These are phyloP conservation scores for Bicyclus anynana DNA, from an alignment of 1,140 invertebrate species.

Conservation along the genomic window DNA sequence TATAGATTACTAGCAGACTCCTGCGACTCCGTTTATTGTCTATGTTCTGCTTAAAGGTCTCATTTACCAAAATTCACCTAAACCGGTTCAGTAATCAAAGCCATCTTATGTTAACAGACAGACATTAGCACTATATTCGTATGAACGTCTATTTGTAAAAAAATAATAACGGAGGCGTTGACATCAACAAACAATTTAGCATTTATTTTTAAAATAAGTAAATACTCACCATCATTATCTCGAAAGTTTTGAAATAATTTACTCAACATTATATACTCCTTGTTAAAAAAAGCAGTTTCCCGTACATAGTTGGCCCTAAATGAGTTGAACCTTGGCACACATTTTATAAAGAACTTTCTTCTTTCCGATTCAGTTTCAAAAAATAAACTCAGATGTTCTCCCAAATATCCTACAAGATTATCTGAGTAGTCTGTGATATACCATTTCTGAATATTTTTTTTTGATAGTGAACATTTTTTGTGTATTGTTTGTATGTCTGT, in stretches of 20 bases:
- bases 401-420: slow-evolving; percentile 49
- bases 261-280: slow-evolving; percentile 53
- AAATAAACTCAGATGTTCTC: slow-evolving; percentile 52
- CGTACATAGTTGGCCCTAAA: slow-evolving; percentile 50
- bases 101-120: too few relatives aligned
- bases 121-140: too few relatives aligned
- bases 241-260: slow-evolving; percentile 45
- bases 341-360: slow-evolving; percentile 51
- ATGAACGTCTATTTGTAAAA: too few relatives aligned
- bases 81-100: too few relatives aligned
- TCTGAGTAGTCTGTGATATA: slow-evolving; percentile 35
- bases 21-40: too few relatives aligned
- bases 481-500: slow-evolving; percentile 43
- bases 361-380: slow-evolving; percentile 30
- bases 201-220: background rate
- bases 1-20: too few relatives aligned
- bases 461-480: slow-evolving; percentile 31
- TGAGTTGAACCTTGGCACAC: slow-evolving; percentile 44
- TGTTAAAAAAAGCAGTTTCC: slow-evolving; percentile 51
- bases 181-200: too few relatives aligned
- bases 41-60: too few relatives aligned
- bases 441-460: slow-evolving; percentile 35
- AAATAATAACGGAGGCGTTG: too few relatives aligned
- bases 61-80: too few relatives aligned
- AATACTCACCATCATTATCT: slow-evolving; percentile 36